These are phyloP conservation scores for Heterodera carotae DNA, from an alignment of 1,140 invertebrate genomes.

Conservation along the genomic window DNA sequence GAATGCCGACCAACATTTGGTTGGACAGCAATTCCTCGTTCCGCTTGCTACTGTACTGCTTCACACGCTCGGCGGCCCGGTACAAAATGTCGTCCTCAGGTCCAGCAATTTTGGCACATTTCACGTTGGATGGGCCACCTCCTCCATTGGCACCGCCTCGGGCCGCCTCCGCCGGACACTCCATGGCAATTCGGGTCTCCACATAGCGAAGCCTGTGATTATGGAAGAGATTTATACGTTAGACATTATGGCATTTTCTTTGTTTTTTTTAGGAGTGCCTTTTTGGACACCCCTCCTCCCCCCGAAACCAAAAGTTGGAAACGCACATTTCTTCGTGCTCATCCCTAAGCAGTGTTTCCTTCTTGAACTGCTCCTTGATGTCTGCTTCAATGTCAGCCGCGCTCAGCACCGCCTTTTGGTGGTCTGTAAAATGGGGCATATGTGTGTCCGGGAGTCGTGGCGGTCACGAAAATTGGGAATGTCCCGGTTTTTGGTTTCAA, in stretches of 20 bases:
- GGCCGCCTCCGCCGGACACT: slow-evolving; percentile 5
- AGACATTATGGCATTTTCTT: slow-evolving; percentile 1
- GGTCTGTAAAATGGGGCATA: slow-evolving; percentile 15
- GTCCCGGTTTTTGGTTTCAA: no score
- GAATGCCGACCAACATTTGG: slow-evolving; percentile 99
- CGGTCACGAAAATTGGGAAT: no score
- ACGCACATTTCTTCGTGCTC: slow-evolving; percentile 63
- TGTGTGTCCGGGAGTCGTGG: no score
- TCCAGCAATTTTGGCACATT: slow-evolving; percentile 11
- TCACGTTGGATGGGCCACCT: neutral
- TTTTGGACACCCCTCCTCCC: no score
- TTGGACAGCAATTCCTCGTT: slow-evolving; percentile 99
- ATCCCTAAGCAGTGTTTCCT: slow-evolving; percentile 62
- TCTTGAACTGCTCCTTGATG: slow-evolving; percentile 64
- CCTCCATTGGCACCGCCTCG: neutral
- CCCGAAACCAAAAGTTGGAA: neutral
- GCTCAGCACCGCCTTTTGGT: slow-evolving; percentile 53
- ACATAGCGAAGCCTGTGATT: slow-evolving; percentile 41
- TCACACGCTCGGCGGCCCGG: slow-evolving; percentile 55
- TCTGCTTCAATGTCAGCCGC: slow-evolving; percentile 61
- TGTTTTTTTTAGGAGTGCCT: neutral
- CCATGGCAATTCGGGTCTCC: slow-evolving; percentile 32
- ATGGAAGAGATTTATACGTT: neutral
- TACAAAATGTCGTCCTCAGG: slow-evolving; percentile 26
- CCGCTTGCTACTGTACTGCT: slow-evolving; percentile 69